Base-by-base conservation (phyloP, 2,888 invertebrate genomes). In the Callyntrura guangdongensis region DNA sequence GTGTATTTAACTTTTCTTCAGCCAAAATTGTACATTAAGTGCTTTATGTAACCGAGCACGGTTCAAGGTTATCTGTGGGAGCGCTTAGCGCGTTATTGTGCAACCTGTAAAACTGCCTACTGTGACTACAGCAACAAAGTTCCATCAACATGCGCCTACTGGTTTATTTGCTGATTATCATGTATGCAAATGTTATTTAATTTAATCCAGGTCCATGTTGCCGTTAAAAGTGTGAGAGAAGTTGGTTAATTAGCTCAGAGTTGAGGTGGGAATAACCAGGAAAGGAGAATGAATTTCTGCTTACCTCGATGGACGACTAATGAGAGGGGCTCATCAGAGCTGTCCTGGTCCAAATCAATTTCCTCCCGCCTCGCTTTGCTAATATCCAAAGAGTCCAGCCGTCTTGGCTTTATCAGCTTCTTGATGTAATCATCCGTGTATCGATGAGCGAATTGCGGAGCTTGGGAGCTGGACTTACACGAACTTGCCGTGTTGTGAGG, bases 271-370 rank as follows among this genome's bases (percentile, higher is more conserved):
- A 36, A 36, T 6, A 0, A 36, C 47, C 79, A 27, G 27, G 27
- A 64, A 61, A 20, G 11, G 17, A 14, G 17, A 82, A 81, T n/a
- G n/a, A 81, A 17, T 82, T n/a, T 67, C 0, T 17, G 53, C 88
- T 90, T 92, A 94, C 94, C 93, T 93, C 95, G 95, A 93, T 95
- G 95, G 91, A 96, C 95, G 94, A 95, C 95, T 92, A 96, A 95
- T 89, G 95, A 95, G 89, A 96, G 95, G 0, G 96, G 96, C 72
- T 95, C 94, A 91, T 94, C 94, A 25, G 94, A 94, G 72, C 91
- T 91, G 85, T 93, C 93, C 61, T 92, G 92, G 67, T 91, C 89
- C 47, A 91, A 85, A 79, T 91, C 91, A 85, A 90, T 90, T 90
- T 90, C 92, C 27, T 85, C 90, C 11, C 89, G 56, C 22, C 91